phyloP scores from a whole-genome alignment of 2,113 vertebrate genomes.

The Rhinolophus sinicus region DNA sequence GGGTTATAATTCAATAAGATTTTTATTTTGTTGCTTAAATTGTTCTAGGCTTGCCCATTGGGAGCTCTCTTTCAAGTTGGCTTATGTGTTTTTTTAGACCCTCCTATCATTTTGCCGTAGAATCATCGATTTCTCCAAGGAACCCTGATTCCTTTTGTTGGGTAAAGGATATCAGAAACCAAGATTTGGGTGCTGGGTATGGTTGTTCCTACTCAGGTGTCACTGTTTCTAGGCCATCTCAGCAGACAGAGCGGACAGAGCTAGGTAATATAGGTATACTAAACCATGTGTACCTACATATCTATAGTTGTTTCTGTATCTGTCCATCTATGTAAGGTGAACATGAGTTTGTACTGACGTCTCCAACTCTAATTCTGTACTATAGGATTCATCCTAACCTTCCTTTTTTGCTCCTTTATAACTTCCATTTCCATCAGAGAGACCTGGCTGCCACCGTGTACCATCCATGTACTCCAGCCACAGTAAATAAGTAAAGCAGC shows the following conservation, averaged over 20 bases:
- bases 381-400: background rate
- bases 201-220: background rate
- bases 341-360: background rate
- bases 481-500: background rate
- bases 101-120: background rate
- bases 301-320: background rate
- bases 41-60: background rate
- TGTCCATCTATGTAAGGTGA: background rate
- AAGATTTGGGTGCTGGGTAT: background rate
- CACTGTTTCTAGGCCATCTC: background rate
- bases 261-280: background rate
- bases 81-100: background rate
- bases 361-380: background rate
- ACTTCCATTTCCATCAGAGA: background rate
- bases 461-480: background rate
- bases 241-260: background rate
- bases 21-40: background rate
- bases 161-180: background rate
- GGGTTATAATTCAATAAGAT: background rate
- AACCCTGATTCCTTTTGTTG: background rate
- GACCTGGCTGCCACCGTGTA: background rate
- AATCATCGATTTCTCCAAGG: constrained; percentile 7
- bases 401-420: background rate
- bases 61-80: background rate
- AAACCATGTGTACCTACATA: background rate